Conservation (phyloP, 2,797 vertebrate species). For the Selene dorsalis region DNA sequence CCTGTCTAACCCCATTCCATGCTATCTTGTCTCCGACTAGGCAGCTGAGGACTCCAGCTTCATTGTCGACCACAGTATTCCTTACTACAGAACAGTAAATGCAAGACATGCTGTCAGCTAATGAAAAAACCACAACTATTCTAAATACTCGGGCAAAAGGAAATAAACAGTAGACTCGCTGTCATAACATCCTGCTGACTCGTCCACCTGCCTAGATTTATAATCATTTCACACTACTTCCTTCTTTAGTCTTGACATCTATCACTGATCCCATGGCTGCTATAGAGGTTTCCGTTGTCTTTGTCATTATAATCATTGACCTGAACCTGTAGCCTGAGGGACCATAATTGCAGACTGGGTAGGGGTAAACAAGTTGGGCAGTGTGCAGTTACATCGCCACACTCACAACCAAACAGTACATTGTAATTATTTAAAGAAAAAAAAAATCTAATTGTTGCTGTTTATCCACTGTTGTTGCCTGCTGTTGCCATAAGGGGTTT, state of each 20-base stretch:
- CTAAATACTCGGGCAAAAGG: background rate
- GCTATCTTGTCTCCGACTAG: conserved; percentile 53
- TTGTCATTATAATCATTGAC: background rate
- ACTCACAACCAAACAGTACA: background rate
- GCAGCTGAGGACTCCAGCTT: conserved; percentile 26
- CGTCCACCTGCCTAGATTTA: background rate
- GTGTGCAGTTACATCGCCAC: background rate
- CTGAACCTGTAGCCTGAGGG: background rate
- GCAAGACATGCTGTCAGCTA: background rate
- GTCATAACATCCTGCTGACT: background rate
- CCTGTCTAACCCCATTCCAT: conserved; percentile 68
- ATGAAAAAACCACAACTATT: background rate
- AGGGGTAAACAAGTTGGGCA: no score
- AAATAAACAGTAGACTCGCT: background rate
- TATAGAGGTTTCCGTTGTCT: no score
- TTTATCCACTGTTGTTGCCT: background rate
- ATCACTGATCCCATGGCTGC: no score
- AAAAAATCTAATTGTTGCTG: background rate
- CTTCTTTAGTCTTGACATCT: no score
- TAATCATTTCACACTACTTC: no score
- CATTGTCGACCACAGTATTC: conserved; percentile 23
- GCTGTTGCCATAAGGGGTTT: background rate
- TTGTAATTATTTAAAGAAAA: no score
- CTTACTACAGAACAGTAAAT: conserved; percentile 2
- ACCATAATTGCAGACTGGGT: no score